Base-by-base conservation (phyloP, 1,140 invertebrate species). In the Augochlora pura region DNA sequence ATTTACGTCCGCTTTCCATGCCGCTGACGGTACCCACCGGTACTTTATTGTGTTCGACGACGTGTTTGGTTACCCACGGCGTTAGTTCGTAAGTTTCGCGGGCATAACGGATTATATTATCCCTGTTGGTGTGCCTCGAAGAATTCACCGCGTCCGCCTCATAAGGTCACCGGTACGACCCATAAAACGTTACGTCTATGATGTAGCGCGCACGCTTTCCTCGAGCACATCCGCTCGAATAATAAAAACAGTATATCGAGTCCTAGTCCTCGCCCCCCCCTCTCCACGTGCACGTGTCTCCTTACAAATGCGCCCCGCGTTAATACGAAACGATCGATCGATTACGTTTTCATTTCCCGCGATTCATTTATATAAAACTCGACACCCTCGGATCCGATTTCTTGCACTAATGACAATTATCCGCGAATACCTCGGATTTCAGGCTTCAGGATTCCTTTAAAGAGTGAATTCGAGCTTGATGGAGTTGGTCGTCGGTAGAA, bases 61-160 rank as follows among this genome's bases (percentile, higher is more conserved):
- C 84, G 75, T 83, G 81, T 86, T 86, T 75, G 77, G 73, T 75
- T 77, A 59, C 62, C 70, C 65, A 38, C n/a, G n/a, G n/a, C n/a
- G 66, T 59, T 71, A 59, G 52, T 57, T n/a, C 63, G 64, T 39
- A 25, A 67, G 25, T 66, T n/a, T 62, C 23, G 60, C 38, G 66
- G 66, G 76, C 82, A 76, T 76, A 86, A 80, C 63, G 81, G 77
- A 86, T 86, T 86, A 81, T 86, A 86, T 86, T 85, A 70, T 86
- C 77, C 80, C 68, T 66, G 71, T 60, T 23, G 54, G 64, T 63
- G 64, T 63, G 42, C 46, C 77, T 77, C 67, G 39, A 76, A 60
- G 67, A 81, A 81, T 83, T 83, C 77, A 81, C 63, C 77, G 73
- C 69, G 54, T 57, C 71, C 39, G 54, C 32, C 70, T 83, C 80